These are phyloP conservation scores for Oncorhynchus tshawytscha DNA, from an alignment of 2,113 vertebrate species.

Conservation along the genomic window DNA sequence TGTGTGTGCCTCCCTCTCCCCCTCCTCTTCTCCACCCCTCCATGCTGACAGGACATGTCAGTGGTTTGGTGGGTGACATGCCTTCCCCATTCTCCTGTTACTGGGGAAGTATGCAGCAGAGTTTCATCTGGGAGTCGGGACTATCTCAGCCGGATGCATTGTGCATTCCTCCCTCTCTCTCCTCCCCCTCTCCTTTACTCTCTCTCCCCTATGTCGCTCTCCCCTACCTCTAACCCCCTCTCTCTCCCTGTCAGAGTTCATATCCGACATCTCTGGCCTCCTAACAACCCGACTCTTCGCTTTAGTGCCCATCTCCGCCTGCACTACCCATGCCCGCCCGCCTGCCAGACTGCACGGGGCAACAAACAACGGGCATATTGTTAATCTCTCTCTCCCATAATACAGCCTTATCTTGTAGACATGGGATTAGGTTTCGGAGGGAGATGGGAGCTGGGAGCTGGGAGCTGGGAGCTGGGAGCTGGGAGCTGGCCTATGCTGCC, in stretches of 20 bases:
- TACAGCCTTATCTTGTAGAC: slow-evolving; percentile 84
- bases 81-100: slow-evolving; percentile 67
- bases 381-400: slow-evolving; percentile 73
- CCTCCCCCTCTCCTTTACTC: slow-evolving; percentile 1
- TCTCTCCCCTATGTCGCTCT: slow-evolving; percentile 11
- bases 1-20: slow-evolving; percentile 39
- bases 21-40: slow-evolving; percentile 20
- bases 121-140: slow-evolving; percentile 48
- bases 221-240: slow-evolving; percentile 17
- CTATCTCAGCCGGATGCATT: slow-evolving; percentile 52
- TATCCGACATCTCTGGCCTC: slow-evolving; percentile 24
- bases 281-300: slow-evolving; percentile 51
- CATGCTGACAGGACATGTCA: slow-evolving; percentile 71
- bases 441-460: slow-evolving; percentile 62
- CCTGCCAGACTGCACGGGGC: slow-evolving; percentile 61
- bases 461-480: slow-evolving; percentile 54
- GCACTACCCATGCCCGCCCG: slow-evolving; percentile 39
- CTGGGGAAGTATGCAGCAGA: slow-evolving; percentile 52
- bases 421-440: slow-evolving; percentile 80
- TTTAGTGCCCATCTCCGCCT: slow-evolving; percentile 31
- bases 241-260: slow-evolving; percentile 51
- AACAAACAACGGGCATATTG: slow-evolving; percentile 81
- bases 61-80: slow-evolving; percentile 68
- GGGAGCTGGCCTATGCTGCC: slow-evolving; percentile 62
- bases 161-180: no score